Percentiles rank a stretch among this genome's conserved stretches.
Evolutionary conservation across 2,888 invertebrate species (phyloP).

Genomic region (Selenia dentaria): DNA sequence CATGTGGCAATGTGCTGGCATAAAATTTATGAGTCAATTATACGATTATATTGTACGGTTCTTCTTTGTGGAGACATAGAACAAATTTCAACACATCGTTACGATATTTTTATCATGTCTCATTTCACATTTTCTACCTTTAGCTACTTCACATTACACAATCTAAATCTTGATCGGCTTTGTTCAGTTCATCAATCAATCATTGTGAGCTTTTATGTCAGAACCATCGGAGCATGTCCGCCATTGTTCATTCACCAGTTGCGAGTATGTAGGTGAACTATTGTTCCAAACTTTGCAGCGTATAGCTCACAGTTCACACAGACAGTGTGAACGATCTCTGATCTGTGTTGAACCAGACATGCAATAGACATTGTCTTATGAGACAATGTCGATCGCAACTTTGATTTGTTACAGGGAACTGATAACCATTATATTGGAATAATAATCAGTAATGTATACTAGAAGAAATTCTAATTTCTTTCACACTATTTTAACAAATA

Average conservation of each 20-base stretch:
- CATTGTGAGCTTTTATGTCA: constrained; percentile 28
- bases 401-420: constrained; percentile 11
- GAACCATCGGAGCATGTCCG: constrained; percentile 24
- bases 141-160: constrained; percentile 19
- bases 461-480: too few species aligned
- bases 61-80: too few species aligned
- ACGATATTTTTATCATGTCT: too few species aligned
- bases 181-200: constrained; percentile 32
- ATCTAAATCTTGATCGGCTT: constrained; percentile 16
- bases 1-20: too few species aligned
- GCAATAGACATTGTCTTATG: too few species aligned
- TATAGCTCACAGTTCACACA: constrained; percentile 28
- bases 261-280: constrained; percentile 31
- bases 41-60: too few species aligned
- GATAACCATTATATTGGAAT: constrained; percentile 4
- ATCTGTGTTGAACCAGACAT: too few species aligned
- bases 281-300: constrained; percentile 29
- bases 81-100: too few species aligned
- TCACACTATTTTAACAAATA: too few species aligned
- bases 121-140: not conserved
- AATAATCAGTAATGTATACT: too few species aligned
- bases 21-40: too few species aligned
- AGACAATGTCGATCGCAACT: constrained; percentile 21
- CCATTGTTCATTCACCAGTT: constrained; percentile 32
- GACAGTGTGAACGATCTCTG: too few species aligned